These are phyloP conservation scores for Drosophila chauvacae DNA, from an alignment of 1,140 invertebrate species.

Conservation along the genomic window DNA sequence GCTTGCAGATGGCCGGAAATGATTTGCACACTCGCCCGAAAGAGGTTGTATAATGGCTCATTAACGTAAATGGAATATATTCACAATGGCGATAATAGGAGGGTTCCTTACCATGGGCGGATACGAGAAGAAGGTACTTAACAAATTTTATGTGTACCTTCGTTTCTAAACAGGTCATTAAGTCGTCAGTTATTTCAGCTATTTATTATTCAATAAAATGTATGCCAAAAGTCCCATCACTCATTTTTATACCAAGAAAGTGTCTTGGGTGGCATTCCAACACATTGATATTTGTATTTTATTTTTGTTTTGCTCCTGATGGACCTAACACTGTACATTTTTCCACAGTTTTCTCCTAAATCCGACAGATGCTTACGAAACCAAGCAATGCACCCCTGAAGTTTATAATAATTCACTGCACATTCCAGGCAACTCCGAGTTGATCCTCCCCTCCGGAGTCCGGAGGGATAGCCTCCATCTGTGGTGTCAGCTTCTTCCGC, in stretches of 20 bases:
- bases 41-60: conserved; percentile 19
- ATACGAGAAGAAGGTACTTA: background rate
- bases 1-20: conserved; percentile 37
- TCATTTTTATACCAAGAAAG: background rate
- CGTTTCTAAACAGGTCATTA: conserved; percentile 6
- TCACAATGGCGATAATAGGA: conserved; percentile 12
- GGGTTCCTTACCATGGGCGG: conserved; percentile 5
- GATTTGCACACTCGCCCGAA: conserved; percentile 28
- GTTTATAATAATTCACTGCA: conserved; percentile 6
- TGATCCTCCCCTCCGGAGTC: conserved; percentile 11
- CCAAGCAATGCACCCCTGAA: background rate
- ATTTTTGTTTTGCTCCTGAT: background rate
- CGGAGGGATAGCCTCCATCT: background rate
- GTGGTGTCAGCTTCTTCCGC: conserved; percentile 22
- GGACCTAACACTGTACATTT: background rate
- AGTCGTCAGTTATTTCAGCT: background rate
- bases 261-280: background rate
- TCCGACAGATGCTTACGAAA: conserved; percentile 3
- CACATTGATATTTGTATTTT: background rate
- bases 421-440: background rate
- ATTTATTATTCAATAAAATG: conserved; percentile 6
- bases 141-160: conserved; percentile 5
- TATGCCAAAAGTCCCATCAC: background rate
- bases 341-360: background rate
- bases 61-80: conserved; percentile 32